Evolutionary conservation across 1,140 invertebrate genomes (phyloP).

Genomic region (Atopsyche davidsoni): DNA sequence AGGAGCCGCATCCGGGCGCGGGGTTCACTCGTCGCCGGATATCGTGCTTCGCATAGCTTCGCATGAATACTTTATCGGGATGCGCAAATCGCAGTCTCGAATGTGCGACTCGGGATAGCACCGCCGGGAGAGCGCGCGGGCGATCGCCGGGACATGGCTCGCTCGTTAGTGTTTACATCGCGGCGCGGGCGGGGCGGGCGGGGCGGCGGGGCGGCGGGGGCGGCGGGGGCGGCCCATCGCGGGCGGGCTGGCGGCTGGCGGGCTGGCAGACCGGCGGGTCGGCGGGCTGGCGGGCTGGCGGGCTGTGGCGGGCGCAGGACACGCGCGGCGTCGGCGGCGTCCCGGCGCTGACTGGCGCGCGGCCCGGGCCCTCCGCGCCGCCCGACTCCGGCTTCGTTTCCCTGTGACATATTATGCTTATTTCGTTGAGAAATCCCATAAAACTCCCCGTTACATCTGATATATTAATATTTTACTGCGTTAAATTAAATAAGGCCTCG

Average conservation of each 20-base stretch:
- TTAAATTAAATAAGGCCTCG: no score
- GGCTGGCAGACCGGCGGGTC: conserved; percentile 38
- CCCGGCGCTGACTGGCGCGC: conserved; percentile 34
- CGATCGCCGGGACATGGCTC: not conserved
- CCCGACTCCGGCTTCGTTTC: conserved; percentile 28
- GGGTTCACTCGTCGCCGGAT: no score
- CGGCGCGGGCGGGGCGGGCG: conserved; percentile 24
- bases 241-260: conserved; percentile 45
- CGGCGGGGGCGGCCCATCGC: conserved; percentile 32
- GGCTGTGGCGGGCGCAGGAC: conserved; percentile 38
- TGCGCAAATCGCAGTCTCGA: no score
- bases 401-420: conserved; percentile 12
- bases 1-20: no score
- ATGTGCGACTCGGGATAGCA: no score
- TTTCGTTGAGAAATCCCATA: conserved; percentile 3
- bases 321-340: conserved; percentile 41
- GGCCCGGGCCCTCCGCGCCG: conserved; percentile 37
- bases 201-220: conserved; percentile 36
- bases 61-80: no score
- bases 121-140: conserved; percentile 33
- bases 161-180: no score
- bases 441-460: conserved; percentile 4
- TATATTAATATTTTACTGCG: no score
- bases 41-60: no score
- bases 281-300: conserved; percentile 48